phyloP scores from a whole-genome alignment of 2,797 vertebrate species.

The Acestrorhynchus altus region DNA sequence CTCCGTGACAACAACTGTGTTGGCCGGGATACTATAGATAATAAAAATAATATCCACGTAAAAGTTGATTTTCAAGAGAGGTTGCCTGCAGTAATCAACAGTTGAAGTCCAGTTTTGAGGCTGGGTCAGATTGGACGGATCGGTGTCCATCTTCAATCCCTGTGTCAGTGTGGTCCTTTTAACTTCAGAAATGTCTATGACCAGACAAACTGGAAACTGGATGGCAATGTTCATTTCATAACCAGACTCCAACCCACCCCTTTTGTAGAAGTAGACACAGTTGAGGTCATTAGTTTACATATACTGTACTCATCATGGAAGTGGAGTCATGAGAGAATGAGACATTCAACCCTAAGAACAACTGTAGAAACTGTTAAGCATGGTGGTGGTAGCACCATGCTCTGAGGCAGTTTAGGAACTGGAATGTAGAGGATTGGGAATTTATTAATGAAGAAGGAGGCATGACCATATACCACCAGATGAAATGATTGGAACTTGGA shows the following conservation, averaged over 20 bases:
- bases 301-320: too few species aligned
- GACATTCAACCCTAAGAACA: too few species aligned
- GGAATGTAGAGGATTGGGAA: too few species aligned
- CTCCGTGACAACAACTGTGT: neutral
- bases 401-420: too few species aligned
- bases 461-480: too few species aligned
- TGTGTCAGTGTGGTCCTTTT: neutral
- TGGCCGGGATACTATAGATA: neutral
- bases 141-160: neutral
- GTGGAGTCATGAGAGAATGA: too few species aligned
- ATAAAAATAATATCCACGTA: neutral
- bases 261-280: neutral
- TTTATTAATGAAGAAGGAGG: too few species aligned
- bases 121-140: neutral
- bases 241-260: neutral
- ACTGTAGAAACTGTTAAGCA: too few species aligned
- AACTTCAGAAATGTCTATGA: neutral
- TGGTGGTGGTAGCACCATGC: too few species aligned
- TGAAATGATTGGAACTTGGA: too few species aligned
- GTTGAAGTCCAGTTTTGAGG: neutral
- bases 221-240: neutral
- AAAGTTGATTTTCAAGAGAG: fast-evolving
- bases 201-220: neutral
- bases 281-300: too few species aligned
- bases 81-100: neutral